These are phyloP conservation scores for Campylorhamphus procurvoides DNA, from an alignment of 2,113 vertebrate genomes.

Conservation along the genomic window DNA sequence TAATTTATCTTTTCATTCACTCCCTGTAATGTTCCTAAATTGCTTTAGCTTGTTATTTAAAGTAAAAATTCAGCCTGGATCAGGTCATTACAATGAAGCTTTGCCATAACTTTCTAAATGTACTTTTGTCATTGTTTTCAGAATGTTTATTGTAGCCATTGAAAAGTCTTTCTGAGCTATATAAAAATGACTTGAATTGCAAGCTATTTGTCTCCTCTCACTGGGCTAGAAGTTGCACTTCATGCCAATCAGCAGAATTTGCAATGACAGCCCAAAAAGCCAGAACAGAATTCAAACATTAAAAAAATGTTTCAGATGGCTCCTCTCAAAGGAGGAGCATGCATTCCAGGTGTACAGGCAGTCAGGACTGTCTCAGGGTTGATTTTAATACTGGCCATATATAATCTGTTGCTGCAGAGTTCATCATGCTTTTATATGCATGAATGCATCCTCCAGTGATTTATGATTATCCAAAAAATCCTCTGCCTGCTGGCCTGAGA, in stretches of 20 bases:
- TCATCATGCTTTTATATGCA: background rate
- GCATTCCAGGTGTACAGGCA: background rate
- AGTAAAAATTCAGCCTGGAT: constrained; percentile 9
- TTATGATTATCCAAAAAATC: constrained; percentile 11
- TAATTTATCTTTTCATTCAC: background rate
- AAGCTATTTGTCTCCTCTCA: background rate
- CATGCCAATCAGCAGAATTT: background rate
- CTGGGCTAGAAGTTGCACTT: background rate
- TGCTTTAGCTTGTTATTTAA: constrained; percentile 37
- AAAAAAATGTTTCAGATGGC: background rate
- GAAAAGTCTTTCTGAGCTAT: background rate
- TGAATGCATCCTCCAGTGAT: constrained; percentile 3
- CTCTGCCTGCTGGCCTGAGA: background rate
- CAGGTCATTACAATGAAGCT: background rate
- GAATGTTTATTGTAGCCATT: background rate
- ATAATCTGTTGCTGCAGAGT: background rate
- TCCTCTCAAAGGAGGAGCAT: background rate
- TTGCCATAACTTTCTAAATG: background rate
- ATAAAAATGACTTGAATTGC: background rate
- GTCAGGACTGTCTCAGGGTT: background rate
- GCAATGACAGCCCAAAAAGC: background rate
- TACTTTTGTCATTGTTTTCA: constrained; percentile 13
- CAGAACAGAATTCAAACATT: background rate
- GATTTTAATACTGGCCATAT: background rate
- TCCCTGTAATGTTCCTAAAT: background rate